Conservation (phyloP, 2,797 vertebrate species). For the Artibeus lituratus region DNA sequence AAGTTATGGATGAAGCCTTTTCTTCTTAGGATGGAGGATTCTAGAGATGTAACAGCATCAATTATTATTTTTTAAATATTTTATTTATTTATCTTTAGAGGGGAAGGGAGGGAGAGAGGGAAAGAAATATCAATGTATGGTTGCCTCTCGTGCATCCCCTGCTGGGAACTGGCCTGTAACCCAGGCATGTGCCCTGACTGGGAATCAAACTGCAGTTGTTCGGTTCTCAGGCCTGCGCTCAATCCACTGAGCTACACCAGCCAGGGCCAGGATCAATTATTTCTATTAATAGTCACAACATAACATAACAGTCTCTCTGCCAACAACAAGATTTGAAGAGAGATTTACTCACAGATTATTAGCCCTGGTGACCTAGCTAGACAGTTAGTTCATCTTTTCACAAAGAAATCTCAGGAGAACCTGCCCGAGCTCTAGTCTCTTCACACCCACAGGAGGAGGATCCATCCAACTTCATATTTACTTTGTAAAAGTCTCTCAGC, state of each 20-base stretch:
- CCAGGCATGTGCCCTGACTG: too few species aligned
- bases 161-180: too few species aligned
- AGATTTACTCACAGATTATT: conserved; percentile 42
- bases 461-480: not conserved
- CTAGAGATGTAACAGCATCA: not conserved
- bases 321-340: conserved; percentile 34
- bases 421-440: not conserved
- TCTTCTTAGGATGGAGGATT: not conserved
- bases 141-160: too few species aligned
- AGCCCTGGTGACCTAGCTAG: not conserved
- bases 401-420: conserved; percentile 35
- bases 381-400: conserved; percentile 35
- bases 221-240: too few species aligned
- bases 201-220: too few species aligned
- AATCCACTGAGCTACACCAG: too few species aligned
- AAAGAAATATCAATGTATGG: too few species aligned
- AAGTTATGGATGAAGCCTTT: not conserved
- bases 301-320: conserved; percentile 38
- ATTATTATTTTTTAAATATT: not conserved
- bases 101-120: too few species aligned
- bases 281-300: conserved; percentile 6
- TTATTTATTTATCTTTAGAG: too few species aligned
- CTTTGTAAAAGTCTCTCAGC: not conserved
- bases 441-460: not conserved
- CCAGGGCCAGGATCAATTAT: not conserved